Evolutionary conservation across 2,797 vertebrate species (phyloP).

Genomic region (Periparus ater): DNA sequence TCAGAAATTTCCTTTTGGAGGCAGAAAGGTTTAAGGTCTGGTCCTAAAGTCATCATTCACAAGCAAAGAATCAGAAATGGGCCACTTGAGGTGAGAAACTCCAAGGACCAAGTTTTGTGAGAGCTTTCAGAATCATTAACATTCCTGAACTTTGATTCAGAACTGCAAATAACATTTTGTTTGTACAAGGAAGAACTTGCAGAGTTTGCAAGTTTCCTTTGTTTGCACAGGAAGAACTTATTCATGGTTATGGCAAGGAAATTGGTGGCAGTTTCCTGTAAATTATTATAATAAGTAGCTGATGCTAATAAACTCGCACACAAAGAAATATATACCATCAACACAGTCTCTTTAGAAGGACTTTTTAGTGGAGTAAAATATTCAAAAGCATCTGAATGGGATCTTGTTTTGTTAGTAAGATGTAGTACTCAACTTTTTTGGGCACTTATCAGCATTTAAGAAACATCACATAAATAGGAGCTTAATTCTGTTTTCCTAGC

Average conservation of each 20-base stretch:
- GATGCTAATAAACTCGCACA: neutral
- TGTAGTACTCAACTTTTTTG: neutral
- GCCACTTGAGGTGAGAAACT: neutral
- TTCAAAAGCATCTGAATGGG: neutral
- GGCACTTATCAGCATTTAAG: neutral
- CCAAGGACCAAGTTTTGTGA: neutral
- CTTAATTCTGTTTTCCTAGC: neutral
- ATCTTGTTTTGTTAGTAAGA: neutral
- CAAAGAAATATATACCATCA: neutral
- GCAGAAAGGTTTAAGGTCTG: neutral
- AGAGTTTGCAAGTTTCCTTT: too few relatives aligned
- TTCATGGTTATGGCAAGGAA: neutral
- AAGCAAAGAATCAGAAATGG: neutral
- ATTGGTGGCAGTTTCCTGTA: neutral
- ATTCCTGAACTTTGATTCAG: neutral
- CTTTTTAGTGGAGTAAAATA: neutral
- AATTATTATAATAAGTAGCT: neutral
- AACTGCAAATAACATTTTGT: neutral
- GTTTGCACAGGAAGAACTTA: neutral
- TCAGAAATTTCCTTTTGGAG: neutral
- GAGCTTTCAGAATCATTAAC: neutral
- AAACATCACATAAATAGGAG: neutral
- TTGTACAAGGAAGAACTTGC: neutral
- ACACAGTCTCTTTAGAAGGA: neutral
- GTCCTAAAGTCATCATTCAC: neutral